These are phyloP conservation scores for Plebejus melissa DNA, from an alignment of 2,888 invertebrate species.

Conservation along the genomic window DNA sequence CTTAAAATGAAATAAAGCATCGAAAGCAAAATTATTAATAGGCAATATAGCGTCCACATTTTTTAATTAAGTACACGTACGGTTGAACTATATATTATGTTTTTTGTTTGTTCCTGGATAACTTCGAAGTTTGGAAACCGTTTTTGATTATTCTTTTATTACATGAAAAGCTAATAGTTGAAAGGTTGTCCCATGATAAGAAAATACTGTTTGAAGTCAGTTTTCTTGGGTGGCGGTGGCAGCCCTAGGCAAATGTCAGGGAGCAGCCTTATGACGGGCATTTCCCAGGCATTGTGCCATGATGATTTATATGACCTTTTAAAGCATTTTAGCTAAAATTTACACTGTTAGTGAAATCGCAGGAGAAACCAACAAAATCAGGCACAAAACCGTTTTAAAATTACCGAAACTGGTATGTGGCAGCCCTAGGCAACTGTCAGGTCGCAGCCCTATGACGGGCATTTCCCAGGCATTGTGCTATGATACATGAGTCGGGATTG, in stretches of 20 bases:
- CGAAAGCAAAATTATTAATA: background rate
- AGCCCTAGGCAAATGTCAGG: background rate
- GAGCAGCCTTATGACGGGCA: background rate
- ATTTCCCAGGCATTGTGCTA: constrained; percentile 1
- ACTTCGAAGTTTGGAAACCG: no score
- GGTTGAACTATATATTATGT: no score
- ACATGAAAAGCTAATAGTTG: no score
- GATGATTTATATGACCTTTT: background rate
- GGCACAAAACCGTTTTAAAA: background rate
- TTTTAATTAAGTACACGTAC: no score
- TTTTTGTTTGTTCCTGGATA: no score
- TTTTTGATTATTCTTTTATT: no score
- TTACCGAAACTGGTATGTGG: background rate
- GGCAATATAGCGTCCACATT: no score
- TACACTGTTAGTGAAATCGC: background rate
- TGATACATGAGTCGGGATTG: background rate
- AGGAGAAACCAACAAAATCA: background rate
- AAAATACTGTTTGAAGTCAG: no score
- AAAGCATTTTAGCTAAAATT: no score
- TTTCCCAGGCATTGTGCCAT: background rate
- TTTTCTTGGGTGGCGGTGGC: background rate
- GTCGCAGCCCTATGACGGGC: constrained; percentile 2
- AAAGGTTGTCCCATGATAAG: no score
- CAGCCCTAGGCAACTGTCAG: background rate
- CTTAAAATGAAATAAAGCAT: background rate